These are phyloP conservation scores for Ganaspis sp. DNA, from an alignment of 1,140 invertebrate species.

Conservation along the genomic window DNA sequence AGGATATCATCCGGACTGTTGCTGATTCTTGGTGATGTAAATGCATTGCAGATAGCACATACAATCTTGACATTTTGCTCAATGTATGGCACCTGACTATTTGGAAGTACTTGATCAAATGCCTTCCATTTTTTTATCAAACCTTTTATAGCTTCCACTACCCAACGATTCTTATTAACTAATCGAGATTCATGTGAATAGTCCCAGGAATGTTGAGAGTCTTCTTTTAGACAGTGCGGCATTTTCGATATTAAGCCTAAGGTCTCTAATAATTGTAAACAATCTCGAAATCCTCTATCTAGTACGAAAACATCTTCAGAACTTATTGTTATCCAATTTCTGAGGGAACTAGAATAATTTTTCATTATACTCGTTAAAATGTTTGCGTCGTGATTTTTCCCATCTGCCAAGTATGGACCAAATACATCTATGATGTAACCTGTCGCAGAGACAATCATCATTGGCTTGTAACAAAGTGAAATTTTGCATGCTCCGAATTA, in stretches of 20 bases:
- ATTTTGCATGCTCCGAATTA: no score
- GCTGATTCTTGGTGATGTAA: not conserved
- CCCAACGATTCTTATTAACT: not conserved
- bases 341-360: not conserved
- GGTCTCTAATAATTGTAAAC: not conserved
- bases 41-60: not conserved
- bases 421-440: constrained; percentile 31
- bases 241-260: not conserved
- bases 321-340: not conserved
- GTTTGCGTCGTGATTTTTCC: constrained; percentile 26
- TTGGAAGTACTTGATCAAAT: not conserved
- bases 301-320: not conserved
- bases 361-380: not conserved
- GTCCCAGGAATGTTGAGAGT: not conserved
- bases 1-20: not conserved
- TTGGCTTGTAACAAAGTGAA: no score
- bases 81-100: not conserved
- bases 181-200: not conserved
- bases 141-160: not conserved
- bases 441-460: constrained; percentile 22
- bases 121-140: constrained; percentile 2
- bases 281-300: not conserved
- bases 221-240: not conserved
- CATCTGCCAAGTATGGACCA: constrained; percentile 27
- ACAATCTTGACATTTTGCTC: not conserved